phyloP scores from a whole-genome alignment of 2,113 vertebrate species.

The Psephotus haematonotus region DNA sequence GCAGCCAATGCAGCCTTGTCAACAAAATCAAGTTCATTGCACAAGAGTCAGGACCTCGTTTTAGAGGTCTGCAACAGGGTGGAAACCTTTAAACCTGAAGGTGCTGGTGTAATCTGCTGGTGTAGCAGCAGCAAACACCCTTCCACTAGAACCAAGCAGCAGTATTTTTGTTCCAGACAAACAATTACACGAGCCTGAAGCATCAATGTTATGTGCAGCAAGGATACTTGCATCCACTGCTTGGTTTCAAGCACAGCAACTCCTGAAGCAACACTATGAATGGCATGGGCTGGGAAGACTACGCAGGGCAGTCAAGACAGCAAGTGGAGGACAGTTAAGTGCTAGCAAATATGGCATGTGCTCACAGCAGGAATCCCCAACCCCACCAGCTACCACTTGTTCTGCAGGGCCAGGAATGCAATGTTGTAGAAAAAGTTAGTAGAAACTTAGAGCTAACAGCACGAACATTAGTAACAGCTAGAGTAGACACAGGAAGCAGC shows the following conservation, averaged over 20 bases:
- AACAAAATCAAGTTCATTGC: background rate
- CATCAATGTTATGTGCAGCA: rapidly evolving
- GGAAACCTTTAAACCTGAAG: background rate
- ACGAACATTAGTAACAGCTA: background rate
- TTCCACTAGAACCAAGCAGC: background rate
- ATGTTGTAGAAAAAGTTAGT: background rate
- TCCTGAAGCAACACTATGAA: background rate
- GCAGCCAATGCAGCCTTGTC: background rate
- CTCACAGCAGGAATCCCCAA: rapidly evolving
- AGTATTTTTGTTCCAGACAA: background rate
- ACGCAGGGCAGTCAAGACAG: background rate
- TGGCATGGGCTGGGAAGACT: background rate
- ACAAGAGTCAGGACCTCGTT: background rate
- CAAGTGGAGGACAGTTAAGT: background rate
- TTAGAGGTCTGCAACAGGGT: background rate
- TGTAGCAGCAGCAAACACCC: background rate
- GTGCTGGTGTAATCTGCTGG: background rate
- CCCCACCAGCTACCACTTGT: rapidly evolving
- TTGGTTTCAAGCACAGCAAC: background rate
- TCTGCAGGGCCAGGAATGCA: rapidly evolving
- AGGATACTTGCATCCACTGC: background rate
- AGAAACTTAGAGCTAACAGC: background rate
- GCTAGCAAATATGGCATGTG: background rate
- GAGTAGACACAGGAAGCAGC: background rate
- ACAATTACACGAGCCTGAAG: background rate